Evolutionary conservation across 1,140 invertebrate species (phyloP).

Genomic region (Eciton burchellii): DNA sequence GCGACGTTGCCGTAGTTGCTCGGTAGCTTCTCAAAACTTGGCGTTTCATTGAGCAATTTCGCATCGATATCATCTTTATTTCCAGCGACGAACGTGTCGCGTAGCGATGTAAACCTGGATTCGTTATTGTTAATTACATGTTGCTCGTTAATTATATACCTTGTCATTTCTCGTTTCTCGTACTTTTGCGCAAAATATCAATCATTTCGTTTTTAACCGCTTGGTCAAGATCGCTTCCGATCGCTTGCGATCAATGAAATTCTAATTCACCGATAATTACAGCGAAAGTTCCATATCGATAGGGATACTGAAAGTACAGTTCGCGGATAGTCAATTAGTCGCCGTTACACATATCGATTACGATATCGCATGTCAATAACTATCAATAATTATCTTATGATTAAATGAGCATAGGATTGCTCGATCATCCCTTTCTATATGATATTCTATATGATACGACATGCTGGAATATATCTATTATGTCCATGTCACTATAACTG

Average conservation of each 20-base stretch:
- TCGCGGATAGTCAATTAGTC: conserved; percentile 42
- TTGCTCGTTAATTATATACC: too few relatives aligned
- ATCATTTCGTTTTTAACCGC: conserved; percentile 28
- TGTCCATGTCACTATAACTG: neutral
- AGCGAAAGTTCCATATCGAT: conserved; percentile 43
- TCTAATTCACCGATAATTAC: conserved; percentile 39
- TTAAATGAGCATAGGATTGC: neutral
- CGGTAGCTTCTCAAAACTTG: too few relatives aligned
- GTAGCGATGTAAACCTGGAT: neutral
- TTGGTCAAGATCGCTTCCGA: conserved; percentile 11
- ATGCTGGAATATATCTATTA: conserved; percentile 4
- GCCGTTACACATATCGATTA: conserved; percentile 6
- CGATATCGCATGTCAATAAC: conserved; percentile 32
- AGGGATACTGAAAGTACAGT: conserved; percentile 35
- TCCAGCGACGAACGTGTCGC: neutral
- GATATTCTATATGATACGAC: neutral
- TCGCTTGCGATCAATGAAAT: conserved; percentile 36
- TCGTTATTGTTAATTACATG: neutral
- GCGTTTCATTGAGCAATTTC: too few relatives aligned
- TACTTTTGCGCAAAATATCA: neutral
- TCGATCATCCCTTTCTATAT: neutral
- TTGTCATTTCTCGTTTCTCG: neutral
- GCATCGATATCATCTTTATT: neutral
- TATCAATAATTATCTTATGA: conserved; percentile 34
- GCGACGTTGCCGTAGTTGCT: too few relatives aligned